Percentiles rank a stretch among this genome's conserved stretches.
phyloP scores from a whole-genome alignment of 1,140 invertebrate species.

The Rhyacophila brunnea region DNA sequence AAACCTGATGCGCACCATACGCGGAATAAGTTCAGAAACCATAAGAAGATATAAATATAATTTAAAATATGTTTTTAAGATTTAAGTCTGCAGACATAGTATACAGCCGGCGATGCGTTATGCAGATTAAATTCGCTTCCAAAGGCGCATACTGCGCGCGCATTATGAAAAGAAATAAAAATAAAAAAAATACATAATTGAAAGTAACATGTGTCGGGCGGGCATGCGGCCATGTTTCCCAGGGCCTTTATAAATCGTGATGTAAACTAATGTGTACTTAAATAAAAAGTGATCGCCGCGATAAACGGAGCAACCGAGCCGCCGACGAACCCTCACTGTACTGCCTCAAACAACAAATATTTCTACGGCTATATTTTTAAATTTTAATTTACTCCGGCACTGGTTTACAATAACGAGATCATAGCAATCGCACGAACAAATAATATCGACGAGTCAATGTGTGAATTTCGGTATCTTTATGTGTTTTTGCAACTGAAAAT shows the following conservation, averaged over 20 bases:
- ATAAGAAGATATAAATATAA: too few relatives aligned
- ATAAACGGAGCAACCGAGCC: conserved; percentile 9
- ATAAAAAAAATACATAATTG: conserved; percentile 1
- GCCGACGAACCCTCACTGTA: background rate
- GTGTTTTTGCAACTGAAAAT: too few relatives aligned
- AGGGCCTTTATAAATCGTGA: conserved; percentile 17
- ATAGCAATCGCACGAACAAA: too few relatives aligned
- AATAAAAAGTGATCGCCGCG: conserved; percentile 14
- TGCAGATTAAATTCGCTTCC: conserved; percentile 1
- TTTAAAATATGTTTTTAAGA: too few relatives aligned
- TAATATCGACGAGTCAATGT: too few relatives aligned
- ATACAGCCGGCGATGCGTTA: background rate
- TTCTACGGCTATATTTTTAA: too few relatives aligned
- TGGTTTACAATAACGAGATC: too few relatives aligned
- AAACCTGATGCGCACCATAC: too few relatives aligned
- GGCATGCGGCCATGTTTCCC: background rate
- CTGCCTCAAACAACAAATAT: too few relatives aligned
- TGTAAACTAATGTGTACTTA: conserved; percentile 21
- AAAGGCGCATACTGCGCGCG: background rate
- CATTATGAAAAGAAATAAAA: background rate
- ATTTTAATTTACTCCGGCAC: too few relatives aligned
- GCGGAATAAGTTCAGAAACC: too few relatives aligned
- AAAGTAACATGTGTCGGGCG: conserved; percentile 1
- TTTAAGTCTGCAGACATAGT: background rate
- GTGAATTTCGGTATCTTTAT: too few relatives aligned